These are phyloP conservation scores for Herpetotheres cachinnans DNA, from an alignment of 2,113 vertebrate genomes.

Conservation along the genomic window DNA sequence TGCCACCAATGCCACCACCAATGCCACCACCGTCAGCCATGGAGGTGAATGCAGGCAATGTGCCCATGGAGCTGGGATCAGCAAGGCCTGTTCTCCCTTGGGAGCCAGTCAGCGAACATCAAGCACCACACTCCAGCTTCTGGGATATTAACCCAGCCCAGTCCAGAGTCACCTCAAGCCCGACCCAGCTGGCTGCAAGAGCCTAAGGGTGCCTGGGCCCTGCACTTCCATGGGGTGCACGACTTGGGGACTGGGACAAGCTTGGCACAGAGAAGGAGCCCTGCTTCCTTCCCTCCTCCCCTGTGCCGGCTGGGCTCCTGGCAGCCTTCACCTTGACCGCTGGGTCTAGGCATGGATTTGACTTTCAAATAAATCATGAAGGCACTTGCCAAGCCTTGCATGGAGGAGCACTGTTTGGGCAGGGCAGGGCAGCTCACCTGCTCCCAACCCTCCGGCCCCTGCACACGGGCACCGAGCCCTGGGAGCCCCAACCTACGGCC, in stretches of 20 bases:
- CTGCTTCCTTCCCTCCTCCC: background rate
- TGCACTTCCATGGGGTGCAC: background rate
- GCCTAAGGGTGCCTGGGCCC: background rate
- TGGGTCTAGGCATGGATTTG: constrained; percentile 7
- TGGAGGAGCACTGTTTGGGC: background rate
- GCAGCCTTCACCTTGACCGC: background rate
- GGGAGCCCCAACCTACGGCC: accelerated
- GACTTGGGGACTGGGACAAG: background rate
- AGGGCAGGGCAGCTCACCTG: background rate
- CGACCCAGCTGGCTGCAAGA: background rate
- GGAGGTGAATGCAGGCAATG: background rate
- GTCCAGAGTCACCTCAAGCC: background rate
- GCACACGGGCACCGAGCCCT: accelerated
- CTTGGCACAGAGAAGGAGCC: background rate
- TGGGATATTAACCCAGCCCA: background rate
- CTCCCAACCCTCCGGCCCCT: background rate
- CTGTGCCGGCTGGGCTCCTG: background rate
- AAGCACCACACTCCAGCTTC: background rate
- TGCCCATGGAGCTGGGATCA: background rate
- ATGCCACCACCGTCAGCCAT: background rate
- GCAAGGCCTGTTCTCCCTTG: accelerated
- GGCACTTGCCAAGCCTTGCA: background rate
- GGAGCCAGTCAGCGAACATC: background rate
- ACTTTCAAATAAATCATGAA: constrained; percentile 28
- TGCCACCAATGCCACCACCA: accelerated